Evolutionary conservation across 1,140 invertebrate species (phyloP), one percentile per base, ranked within the genome.

Genomic region (Zaprionus tsacasi): DNA sequence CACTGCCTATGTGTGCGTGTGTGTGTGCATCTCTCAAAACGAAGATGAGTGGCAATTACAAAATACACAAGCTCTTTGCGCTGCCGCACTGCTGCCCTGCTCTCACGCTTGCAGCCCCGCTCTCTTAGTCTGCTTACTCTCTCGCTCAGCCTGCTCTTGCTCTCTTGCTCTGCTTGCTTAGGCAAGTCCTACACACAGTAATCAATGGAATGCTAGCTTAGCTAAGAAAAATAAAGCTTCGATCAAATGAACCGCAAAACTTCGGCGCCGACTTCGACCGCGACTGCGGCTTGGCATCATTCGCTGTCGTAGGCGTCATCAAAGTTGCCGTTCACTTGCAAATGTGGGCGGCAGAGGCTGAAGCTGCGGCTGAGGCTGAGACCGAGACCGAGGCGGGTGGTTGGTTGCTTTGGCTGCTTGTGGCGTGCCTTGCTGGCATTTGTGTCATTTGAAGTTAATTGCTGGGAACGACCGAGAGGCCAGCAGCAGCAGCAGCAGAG

Each of bases 371-470:
- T 12, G 38, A 57, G 45, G 63, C 50, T 48, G 60, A 40, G 25
- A 40, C 63, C 33, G 57, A 17, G 45, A 38, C 54, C 13, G 17
- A 15, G 55, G 45, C 67, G 36, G 74, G 40, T 45, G 40, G 40
- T 45, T 58, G 68, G 50, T 33, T 56, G 63, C 50, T 61, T 61
- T 35, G 59, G 59, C 57, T 25, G 52, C 36, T 63, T 73, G 60
- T 86, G 82, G 82, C 82, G 82, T 87, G 82, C 82, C 82, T 82
- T 80, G 81, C 78, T 89, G 86, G 85, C 86, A 90, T 86, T 89
- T 90, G 85, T 89, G 85, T 89, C 85, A 89, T 85, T 90, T 88
- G 87, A 83, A 86, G 86, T 89, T 89, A 90, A 89, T 89, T 89
- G 85, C 86, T 89, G 85, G 81, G 85, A 89, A 89, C 85, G 81